Conservation (phyloP, 2,888 invertebrate genomes). For the Rhamphomyia laevipes region DNA sequence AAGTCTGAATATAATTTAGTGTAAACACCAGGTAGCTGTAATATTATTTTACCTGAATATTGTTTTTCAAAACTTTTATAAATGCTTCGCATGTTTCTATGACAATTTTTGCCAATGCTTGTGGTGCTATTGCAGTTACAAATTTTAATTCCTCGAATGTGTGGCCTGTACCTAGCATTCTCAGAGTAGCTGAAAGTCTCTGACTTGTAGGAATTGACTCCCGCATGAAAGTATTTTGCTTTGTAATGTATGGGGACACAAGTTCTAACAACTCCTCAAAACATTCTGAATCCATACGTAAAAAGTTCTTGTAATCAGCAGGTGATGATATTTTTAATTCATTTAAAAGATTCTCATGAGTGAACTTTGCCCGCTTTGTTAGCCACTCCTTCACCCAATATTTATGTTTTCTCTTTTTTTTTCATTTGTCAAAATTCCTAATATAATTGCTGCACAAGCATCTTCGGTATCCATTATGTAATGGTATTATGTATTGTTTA, state of each 20-base stretch:
- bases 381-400: too few species aligned
- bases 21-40: neutral
- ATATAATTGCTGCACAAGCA: too few species aligned
- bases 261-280: neutral
- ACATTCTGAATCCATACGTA: neutral
- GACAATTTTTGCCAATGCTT: constrained; percentile 5
- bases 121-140: neutral
- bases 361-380: too few species aligned
- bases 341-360: too few species aligned
- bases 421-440: too few species aligned
- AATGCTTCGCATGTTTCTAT: constrained; percentile 7
- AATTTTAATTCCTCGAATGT: constrained; percentile 7
- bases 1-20: neutral
- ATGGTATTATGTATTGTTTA: too few species aligned
- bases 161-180: constrained; percentile 3
- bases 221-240: constrained; percentile 5
- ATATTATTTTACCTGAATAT: constrained; percentile 5
- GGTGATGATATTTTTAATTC: too few species aligned
- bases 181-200: too few species aligned
- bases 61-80: constrained; percentile 2
- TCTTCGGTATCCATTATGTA: too few species aligned
- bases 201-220: too few species aligned
- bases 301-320: too few species aligned
- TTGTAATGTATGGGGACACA: constrained; percentile 1
- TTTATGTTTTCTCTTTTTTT: too few species aligned